These are phyloP conservation scores for Aplodontia rufa DNA, from an alignment of 2,113 vertebrate genomes.

Conservation along the genomic window DNA sequence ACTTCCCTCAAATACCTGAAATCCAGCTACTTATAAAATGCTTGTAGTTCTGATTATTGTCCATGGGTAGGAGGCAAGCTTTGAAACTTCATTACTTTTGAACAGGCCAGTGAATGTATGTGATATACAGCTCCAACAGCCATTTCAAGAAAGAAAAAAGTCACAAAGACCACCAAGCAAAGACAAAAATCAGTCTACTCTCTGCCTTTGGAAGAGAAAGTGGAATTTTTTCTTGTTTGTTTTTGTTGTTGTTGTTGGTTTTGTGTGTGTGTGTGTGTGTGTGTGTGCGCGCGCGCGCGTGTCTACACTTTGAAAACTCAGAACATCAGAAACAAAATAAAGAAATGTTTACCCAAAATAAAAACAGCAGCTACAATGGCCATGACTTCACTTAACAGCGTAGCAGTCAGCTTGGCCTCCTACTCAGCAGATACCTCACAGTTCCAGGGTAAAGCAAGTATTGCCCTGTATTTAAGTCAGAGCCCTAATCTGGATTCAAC, in stretches of 20 bases:
- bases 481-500: neutral
- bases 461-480: neutral
- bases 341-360: neutral
- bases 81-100: neutral
- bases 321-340: constrained; percentile 26
- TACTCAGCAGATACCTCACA: neutral
- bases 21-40: neutral
- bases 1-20: neutral
- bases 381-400: neutral
- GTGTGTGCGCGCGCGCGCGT: no score
- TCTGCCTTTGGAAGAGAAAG: neutral
- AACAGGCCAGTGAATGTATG: neutral
- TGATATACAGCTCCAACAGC: neutral
- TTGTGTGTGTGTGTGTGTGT: no score
- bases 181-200: constrained; percentile 1
- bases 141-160: neutral
- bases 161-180: neutral
- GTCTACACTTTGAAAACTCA: constrained; percentile 12
- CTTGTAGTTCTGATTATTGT: neutral
- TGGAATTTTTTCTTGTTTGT: neutral
- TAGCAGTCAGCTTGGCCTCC: neutral
- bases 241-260: no score
- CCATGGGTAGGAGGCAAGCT: neutral
- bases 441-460: neutral
- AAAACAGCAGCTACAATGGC: neutral